Percentiles rank a stretch among this genome's conserved stretches.
Conservation (phyloP, 2,888 invertebrate species). For the Mesorhabditis belari region DNA sequence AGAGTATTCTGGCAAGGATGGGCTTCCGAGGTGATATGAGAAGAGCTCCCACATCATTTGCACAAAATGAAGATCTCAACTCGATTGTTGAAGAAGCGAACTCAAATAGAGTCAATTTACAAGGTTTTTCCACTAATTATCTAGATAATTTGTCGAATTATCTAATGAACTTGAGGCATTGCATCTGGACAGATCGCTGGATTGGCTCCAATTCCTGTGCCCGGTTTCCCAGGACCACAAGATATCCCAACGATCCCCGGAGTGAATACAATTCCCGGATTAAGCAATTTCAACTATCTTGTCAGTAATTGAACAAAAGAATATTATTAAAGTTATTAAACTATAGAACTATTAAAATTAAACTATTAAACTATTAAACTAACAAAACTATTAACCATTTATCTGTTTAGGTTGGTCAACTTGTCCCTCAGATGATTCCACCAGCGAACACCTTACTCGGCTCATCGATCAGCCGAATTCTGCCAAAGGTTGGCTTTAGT, state of each 20-base stretch:
- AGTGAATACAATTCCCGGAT: constrained; percentile 53
- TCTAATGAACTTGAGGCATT: constrained; percentile 17
- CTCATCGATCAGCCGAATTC: constrained; percentile 50
- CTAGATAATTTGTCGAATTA: neutral
- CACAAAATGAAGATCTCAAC: constrained; percentile 46
- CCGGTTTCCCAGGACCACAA: constrained; percentile 49
- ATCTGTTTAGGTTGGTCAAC: constrained; percentile 44
- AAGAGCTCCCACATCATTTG: constrained; percentile 14
- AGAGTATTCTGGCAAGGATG: constrained; percentile 44
- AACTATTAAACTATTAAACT: too few relatives aligned
- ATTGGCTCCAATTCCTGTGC: constrained; percentile 52
- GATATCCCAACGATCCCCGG: constrained; percentile 53
- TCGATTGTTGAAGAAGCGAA: constrained; percentile 40
- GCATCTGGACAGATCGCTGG: constrained; percentile 45
- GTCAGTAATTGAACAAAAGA: constrained; percentile 9
- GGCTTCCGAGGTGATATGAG: constrained; percentile 25
- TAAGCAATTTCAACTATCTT: constrained; percentile 54
- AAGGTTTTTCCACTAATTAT: constrained; percentile 4
- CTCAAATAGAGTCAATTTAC: constrained; percentile 47
- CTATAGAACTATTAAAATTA: neutral
- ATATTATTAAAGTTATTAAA: neutral
- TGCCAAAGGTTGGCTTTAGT: constrained; percentile 37
- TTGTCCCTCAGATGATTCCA: constrained; percentile 53
- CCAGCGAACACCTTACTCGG: constrained; percentile 53
- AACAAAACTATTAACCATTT: neutral